phyloP scores from a whole-genome alignment of 2,888 invertebrate species.

The Cantharis lateralis region DNA sequence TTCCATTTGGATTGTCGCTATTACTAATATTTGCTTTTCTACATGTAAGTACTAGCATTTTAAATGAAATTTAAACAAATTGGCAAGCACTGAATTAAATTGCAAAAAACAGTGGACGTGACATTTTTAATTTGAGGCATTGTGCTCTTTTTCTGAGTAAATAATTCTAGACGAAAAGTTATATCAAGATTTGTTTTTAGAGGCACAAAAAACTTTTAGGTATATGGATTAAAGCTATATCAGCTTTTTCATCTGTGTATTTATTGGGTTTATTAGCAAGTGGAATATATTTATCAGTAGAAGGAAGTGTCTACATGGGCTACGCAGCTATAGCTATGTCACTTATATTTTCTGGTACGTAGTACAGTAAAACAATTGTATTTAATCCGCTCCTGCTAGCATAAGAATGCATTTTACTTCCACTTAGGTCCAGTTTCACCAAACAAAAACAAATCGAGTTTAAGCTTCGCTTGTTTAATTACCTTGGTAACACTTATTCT shows the following conservation, averaged over 20 bases:
- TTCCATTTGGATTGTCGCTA: neutral
- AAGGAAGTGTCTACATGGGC: neutral
- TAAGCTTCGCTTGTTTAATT: too few relatives aligned
- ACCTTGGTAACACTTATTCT: too few relatives aligned
- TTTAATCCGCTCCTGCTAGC: neutral
- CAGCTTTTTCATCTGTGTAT: neutral
- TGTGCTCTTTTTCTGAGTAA: too few relatives aligned
- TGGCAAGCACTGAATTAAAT: neutral
- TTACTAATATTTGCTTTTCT: neutral
- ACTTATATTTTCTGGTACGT: slow-evolving; percentile 4
- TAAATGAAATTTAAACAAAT: too few relatives aligned
- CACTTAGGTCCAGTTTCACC: too few relatives aligned
- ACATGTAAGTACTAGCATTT: neutral
- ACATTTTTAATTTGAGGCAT: too few relatives aligned
- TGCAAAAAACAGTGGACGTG: neutral
- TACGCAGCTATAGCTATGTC: slow-evolving; percentile 5
- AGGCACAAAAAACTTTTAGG: neutral
- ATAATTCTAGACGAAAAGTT: too few relatives aligned
- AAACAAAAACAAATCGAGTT: too few relatives aligned
- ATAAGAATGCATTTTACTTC: too few relatives aligned
- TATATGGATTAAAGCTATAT: slow-evolving; percentile 1
- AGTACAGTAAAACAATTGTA: neutral
- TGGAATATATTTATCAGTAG: slow-evolving; percentile 11
- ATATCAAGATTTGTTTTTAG: neutral
- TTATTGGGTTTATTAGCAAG: neutral